These are phyloP conservation scores for Agrochola lychnidis DNA, from an alignment of 2,888 invertebrate genomes.

Conservation along the genomic window DNA sequence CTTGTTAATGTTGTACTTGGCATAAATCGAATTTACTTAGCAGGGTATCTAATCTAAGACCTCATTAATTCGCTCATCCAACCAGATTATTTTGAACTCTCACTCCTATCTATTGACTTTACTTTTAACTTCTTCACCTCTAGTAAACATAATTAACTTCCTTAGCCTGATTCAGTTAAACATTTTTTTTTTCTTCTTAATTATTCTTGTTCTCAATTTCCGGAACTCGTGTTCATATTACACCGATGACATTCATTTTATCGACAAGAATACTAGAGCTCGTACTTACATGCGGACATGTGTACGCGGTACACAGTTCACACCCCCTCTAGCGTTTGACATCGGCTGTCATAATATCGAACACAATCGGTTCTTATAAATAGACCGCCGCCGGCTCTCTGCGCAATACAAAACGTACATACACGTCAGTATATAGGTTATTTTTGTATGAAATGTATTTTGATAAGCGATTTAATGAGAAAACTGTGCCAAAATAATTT, in stretches of 20 bases:
- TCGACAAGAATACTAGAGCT: conserved; percentile 13
- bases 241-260: conserved; percentile 37
- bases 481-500: conserved; percentile 60
- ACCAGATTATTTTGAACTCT: neutral
- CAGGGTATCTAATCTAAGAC: neutral
- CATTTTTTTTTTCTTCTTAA: too few species aligned
- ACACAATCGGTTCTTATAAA: conserved; percentile 58
- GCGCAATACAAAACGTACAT: conserved; percentile 34
- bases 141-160: neutral
- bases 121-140: neutral
- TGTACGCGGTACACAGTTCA: conserved; percentile 47
- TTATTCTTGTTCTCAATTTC: neutral
- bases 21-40: conserved; percentile 5
- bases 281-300: conserved; percentile 33
- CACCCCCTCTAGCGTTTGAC: conserved; percentile 57
- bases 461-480: conserved; percentile 60
- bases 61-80: neutral
- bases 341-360: conserved; percentile 62
- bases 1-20: conserved; percentile 11
- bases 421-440: conserved; percentile 45
- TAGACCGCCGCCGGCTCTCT: conserved; percentile 40
- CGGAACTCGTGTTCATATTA: neutral
- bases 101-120: neutral
- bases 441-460: conserved; percentile 58
- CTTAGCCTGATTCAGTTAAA: neutral